Evolutionary conservation across 2,113 vertebrate species (phyloP), one percentile per base, ranked within the genome.

Genomic region (Callorhinus ursinus): DNA sequence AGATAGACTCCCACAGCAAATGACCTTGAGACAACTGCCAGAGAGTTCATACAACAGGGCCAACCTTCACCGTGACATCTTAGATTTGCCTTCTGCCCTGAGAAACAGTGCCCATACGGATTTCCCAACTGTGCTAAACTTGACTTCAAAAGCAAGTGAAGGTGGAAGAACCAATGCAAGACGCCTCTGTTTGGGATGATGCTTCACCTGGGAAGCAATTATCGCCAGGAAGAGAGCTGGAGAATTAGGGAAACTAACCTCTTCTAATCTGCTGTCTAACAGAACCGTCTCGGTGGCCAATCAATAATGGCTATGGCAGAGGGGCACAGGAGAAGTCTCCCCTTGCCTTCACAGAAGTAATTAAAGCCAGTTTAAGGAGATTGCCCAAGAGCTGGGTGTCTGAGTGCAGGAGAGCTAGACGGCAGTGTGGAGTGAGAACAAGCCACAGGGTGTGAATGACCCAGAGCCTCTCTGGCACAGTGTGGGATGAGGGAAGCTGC

Each of bases 361-460:
- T 98, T 97, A 98, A 98, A 92, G 91, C 51, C 15, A 18, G 89
- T 95, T 96, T 98, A 98, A 98, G 97, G 96, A 98, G 97, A 96
- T 2, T 97, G 93, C 93, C 80, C 0, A 4, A 80, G 72, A 97
- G 95, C 93, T 72, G 67, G 57, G 46, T 91, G 85, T 95, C 93
- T 83, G 82, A 19, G 61, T 31, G 57, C 86, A 84, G 7, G 49
- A 79, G 76, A 76, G 59, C 76, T 1, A 96, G 96, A 95, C 76
- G 55, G 94, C 87, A 19, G 59, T 4, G 4, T 0, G 4, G 24
- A 71, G n/a, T 11, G 67, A 74, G 61, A 79, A 57, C 0, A 10
- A 61, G 59, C 46, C 28, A 1, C 33, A 61, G 31, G 63, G 46
- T 77, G 76, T 79, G 57, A 90, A 59, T 72, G 85, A 88, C 53